Evolutionary conservation across 2,888 invertebrate genomes (phyloP).

Genomic region (Hedya salicella): DNA sequence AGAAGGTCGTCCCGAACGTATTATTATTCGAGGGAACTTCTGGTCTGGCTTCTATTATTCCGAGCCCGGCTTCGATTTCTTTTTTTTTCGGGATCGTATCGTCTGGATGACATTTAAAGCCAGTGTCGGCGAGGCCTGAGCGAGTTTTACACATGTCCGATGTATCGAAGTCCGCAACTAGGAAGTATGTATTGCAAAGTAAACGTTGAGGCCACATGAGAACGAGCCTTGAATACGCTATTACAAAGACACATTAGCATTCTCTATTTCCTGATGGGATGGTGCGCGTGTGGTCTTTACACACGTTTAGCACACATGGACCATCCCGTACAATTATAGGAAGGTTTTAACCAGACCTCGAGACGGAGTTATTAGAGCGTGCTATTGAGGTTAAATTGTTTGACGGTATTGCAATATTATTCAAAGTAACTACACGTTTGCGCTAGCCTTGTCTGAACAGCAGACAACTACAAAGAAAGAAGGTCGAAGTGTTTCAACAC

Average conservation of each 20-base stretch:
- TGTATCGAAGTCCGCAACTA: constrained; percentile 57
- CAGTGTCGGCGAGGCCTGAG: constrained; percentile 2
- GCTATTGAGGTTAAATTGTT: constrained; percentile 74
- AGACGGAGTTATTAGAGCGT: constrained; percentile 73
- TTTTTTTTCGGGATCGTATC: constrained; percentile 31
- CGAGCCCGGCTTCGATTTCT: constrained; percentile 19
- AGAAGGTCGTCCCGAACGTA: constrained; percentile 58
- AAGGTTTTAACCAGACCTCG: constrained; percentile 63
- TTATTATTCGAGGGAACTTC: constrained; percentile 54
- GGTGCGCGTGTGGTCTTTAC: constrained; percentile 67
- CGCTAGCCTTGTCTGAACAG: constrained; percentile 78
- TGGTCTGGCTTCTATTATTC: constrained; percentile 41
- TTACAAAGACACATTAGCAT: constrained; percentile 82
- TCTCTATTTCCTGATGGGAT: constrained; percentile 77
- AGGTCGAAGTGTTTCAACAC: constrained; percentile 81
- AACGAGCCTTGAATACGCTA: constrained; percentile 81
- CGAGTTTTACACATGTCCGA: constrained; percentile 26
- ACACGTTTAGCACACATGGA: constrained; percentile 58
- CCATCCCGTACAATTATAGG: constrained; percentile 61
- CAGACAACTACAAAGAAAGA: constrained; percentile 74
- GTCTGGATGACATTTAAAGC: constrained; percentile 35
- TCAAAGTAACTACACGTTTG: constrained; percentile 61
- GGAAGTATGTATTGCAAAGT: constrained; percentile 73
- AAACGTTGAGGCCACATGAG: constrained; percentile 75
- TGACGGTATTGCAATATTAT: constrained; percentile 67